phyloP scores from a whole-genome alignment of 2,113 vertebrate species.

The Chrysemys picta region DNA sequence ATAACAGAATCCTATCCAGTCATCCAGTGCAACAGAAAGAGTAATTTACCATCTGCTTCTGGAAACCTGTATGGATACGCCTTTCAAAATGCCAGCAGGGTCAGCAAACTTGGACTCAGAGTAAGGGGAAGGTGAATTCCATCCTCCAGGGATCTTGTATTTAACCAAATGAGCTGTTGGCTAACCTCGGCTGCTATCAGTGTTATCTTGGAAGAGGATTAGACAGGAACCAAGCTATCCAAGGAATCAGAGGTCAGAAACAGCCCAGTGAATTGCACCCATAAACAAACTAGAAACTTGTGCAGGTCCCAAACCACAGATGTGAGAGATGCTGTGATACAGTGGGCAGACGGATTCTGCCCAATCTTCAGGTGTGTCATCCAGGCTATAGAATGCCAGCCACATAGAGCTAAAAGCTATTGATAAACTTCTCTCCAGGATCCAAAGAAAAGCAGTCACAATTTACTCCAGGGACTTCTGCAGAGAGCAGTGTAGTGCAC shows the following conservation, averaged over 20 bases:
- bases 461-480: not conserved
- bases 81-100: not conserved
- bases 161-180: not conserved
- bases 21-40: not conserved
- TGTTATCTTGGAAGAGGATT: not conserved
- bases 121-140: not conserved
- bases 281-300: not conserved
- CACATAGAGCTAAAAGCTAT: not conserved
- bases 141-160: not conserved
- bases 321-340: rapidly evolving
- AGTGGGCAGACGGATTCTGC: not conserved
- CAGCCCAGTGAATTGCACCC: not conserved
- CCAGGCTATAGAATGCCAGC: not conserved
- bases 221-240: rapidly evolving
- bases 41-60: not conserved
- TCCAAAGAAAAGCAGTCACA: not conserved
- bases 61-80: not conserved
- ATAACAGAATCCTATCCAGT: not conserved
- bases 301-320: not conserved
- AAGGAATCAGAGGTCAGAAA: not conserved
- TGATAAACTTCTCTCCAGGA: not conserved
- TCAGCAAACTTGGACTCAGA: not conserved
- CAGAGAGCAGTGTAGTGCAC: not conserved
- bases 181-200: not conserved
- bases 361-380: rapidly evolving